Base-by-base conservation (phyloP, 2,888 invertebrate species). In the Punctoribates punctum region DNA sequence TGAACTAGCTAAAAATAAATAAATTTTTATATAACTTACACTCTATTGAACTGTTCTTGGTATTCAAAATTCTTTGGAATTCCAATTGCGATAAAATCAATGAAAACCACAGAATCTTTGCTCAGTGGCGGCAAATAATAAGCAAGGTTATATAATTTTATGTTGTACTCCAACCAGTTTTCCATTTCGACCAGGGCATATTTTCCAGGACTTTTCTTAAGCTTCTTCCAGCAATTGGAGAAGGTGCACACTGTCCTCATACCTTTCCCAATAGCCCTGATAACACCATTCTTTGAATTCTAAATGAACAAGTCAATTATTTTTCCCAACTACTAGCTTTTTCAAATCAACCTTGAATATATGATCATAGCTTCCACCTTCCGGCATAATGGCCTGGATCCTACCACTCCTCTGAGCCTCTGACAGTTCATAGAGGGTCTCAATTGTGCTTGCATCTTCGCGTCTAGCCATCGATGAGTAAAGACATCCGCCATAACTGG, bases 401-500 rank as follows among this genome's bases (percentile, higher is more conserved):
- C 9, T 2, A 54, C 20, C 54, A 15, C 9, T 54, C 9, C 2
- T 17, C n/a, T 54, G 54, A 20, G 54, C 54, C 25, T 27, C 38
- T 5, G 20, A 15, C 23, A 73, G 27, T 73, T 73, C 73, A 54
- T 20, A 17, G 27, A 73, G 17, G 1, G 73, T 73, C n/a, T 73
- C 51, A 57, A 73, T 73, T 2, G 51, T 54, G 25, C 48, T 13
- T 23, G 23, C 3, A 6, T 73, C n/a, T 25, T 17, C 11, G 4
- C 5, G 23, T 17, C 13, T 13, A 11, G 25, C 25, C n/a, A 51
- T 51, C 1, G 25, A 20, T 54, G 73, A 54, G 51, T 27, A 6
- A 38, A 73, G 73, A 73, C 51, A 73, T 29, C 73, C 51, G 29
- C 17, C 54, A 23, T 73, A 73, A 13, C 20, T n/a, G 4, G 54